Base-by-base conservation (phyloP, 2,888 invertebrate species). In the Pherbina coryleti region DNA sequence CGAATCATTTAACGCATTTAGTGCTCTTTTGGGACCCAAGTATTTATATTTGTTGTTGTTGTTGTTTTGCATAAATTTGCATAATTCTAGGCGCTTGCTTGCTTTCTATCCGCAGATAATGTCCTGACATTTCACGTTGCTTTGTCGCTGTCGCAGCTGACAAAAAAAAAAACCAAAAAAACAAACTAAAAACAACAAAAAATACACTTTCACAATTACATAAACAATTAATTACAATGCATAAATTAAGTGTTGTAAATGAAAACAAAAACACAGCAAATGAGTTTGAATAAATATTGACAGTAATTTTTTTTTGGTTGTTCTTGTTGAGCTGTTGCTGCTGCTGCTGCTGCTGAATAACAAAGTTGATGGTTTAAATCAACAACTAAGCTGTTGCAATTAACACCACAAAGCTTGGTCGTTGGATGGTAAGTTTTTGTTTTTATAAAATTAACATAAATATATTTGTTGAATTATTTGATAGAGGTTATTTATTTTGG, bases 1-100 rank as follows among this genome's bases (percentile, higher is more conserved):
- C 72, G 75, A 70, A 72, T 71, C 79, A 78, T 78, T 80, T 78
- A 78, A 76, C 60, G 77, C 77, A 77, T 78, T 80, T 79, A 19
- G 44, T 66, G 28, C 34, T 11, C 37, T 44, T 44, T 76, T 19
- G n/a, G 49, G 66, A 17, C 0, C 34, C 70, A 55, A 64, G 8
- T 44, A 7, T 69, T 64, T 37, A 25, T 28, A 31, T 69, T 64
- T 71, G 53, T 34, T 66, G 66, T 66, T 17, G 22, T 66, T 66
- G 31, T 73, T n/a, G n/a, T 60, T 73, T 25, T 67, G 66, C 73
- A 76, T 80, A 44, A 71, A 77, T 77, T 80, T 80, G 79, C 80
- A 80, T 80, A 80, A 73, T 77, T 75, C 67, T 66, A 77, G 78
- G 80, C 72, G 75, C 67, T 66, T 55, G 25, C 37, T 37, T 55